Percentiles rank a stretch among this genome's conserved stretches.
phyloP scores from a whole-genome alignment of 2,888 invertebrate genomes.

The Ormyrus nitidulus region DNA sequence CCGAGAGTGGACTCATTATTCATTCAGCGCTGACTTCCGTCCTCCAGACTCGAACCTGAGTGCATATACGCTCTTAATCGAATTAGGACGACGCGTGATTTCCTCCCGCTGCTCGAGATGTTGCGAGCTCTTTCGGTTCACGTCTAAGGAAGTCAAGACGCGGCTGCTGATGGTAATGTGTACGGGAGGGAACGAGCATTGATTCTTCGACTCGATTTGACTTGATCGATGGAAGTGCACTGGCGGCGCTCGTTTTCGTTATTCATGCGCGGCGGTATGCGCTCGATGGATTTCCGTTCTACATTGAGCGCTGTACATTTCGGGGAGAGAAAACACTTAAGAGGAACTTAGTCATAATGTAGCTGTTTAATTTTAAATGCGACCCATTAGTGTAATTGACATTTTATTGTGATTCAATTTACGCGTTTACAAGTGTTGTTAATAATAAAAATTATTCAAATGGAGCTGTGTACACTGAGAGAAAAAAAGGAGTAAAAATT shows the following conservation, averaged over 20 bases:
- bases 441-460: no score
- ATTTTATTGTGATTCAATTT: no score
- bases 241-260: constrained; percentile 2
- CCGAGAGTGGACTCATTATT: constrained; percentile 68
- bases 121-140: not conserved
- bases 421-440: no score
- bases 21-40: constrained; percentile 68
- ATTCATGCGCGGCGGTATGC: constrained; percentile 6
- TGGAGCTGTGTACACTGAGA: no score
- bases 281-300: not conserved
- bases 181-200: constrained; percentile 3
- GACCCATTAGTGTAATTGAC: no score
- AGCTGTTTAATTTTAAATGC: no score
- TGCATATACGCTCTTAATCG: constrained; percentile 18
- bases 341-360: no score
- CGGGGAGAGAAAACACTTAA: no score
- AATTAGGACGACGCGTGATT: constrained; percentile 33
- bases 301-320: no score
- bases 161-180: not conserved
- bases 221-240: constrained; percentile 9
- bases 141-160: constrained; percentile 8
- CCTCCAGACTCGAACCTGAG: constrained; percentile 32
- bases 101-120: not conserved
- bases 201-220: not conserved
- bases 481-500: no score